Percentiles rank a stretch among this genome's conserved stretches.
These are phyloP conservation scores for Macroramphosus scolopax DNA, from an alignment of 2,797 vertebrate species.

Conservation along the genomic window DNA sequence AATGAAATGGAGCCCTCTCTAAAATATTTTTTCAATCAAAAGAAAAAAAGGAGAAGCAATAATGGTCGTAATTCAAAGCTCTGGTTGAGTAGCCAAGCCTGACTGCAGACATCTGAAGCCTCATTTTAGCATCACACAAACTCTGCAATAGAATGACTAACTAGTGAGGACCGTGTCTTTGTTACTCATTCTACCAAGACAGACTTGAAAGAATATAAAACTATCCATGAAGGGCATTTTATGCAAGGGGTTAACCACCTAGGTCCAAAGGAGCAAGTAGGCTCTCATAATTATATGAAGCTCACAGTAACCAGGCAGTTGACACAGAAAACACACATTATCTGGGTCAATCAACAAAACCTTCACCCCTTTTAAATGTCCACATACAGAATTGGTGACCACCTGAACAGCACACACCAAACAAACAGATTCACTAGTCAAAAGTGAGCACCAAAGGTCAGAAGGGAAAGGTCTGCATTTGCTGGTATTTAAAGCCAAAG, in stretches of 20 bases:
- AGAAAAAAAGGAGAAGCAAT: too few species aligned
- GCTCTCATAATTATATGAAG: not conserved
- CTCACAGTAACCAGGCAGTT: not conserved
- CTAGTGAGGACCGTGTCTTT: too few species aligned
- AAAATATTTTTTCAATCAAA: too few species aligned
- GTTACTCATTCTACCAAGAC: too few species aligned
- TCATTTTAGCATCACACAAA: too few species aligned
- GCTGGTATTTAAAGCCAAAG: slow-evolving; percentile 55
- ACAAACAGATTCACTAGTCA: slow-evolving; percentile 32
- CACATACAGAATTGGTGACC: slow-evolving; percentile 25
- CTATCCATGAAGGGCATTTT: not conserved
- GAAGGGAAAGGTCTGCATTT: slow-evolving; percentile 62
- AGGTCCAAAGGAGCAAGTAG: slow-evolving; percentile 7
- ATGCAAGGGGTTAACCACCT: slow-evolving; percentile 30
- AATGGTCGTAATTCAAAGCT: too few species aligned
- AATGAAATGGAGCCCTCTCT: too few species aligned
- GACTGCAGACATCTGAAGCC: too few species aligned
- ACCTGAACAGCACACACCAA: slow-evolving; percentile 19
- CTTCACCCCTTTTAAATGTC: not conserved
- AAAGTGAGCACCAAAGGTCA: slow-evolving; percentile 49
- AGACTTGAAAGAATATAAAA: not conserved
- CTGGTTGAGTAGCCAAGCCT: too few species aligned
- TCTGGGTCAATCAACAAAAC: slow-evolving; percentile 6
- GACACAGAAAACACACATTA: not conserved
- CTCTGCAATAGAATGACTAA: too few species aligned